These are phyloP conservation scores for Sesamia nonagrioides DNA, from an alignment of 1,140 invertebrate genomes.

Conservation along the genomic window DNA sequence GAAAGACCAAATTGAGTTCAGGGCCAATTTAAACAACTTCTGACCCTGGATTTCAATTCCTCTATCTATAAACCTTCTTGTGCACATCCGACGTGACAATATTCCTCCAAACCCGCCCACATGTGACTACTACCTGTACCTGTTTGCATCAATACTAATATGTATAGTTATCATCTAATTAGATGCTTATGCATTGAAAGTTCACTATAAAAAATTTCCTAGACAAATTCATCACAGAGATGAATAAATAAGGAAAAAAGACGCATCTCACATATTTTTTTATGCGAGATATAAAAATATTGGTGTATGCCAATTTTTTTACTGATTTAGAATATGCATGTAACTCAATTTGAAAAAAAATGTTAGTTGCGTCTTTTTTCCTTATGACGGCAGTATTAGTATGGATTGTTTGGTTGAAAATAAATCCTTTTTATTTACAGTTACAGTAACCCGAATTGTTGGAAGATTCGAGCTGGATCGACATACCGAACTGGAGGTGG, in stretches of 20 bases:
- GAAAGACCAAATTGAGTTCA: constrained; percentile 10
- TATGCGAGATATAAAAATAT: too few species aligned
- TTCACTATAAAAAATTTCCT: constrained; percentile 74
- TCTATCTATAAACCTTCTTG: neutral
- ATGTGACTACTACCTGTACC: constrained; percentile 56
- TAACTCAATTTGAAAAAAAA: too few species aligned
- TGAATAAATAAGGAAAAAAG: too few species aligned
- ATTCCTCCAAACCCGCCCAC: constrained; percentile 7
- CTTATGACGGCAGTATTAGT: too few species aligned
- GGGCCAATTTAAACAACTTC: constrained; percentile 23
- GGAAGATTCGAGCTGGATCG: constrained; percentile 78
- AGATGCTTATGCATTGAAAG: constrained; percentile 74
- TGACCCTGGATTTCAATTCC: constrained; percentile 18
- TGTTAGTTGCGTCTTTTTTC: too few species aligned
- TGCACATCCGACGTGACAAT: neutral
- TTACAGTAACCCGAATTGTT: constrained; percentile 71
- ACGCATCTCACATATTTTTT: too few species aligned
- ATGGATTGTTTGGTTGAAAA: neutral
- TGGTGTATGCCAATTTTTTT: too few species aligned
- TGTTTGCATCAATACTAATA: constrained; percentile 54
- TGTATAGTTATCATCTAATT: constrained; percentile 49
- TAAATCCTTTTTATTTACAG: constrained; percentile 59
- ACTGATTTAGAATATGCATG: too few species aligned
- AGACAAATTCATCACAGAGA: constrained; percentile 84
- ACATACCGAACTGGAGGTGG: constrained; percentile 73